Evolutionary conservation across 2,888 invertebrate genomes (phyloP).

Genomic region (Homarus gammarus): DNA sequence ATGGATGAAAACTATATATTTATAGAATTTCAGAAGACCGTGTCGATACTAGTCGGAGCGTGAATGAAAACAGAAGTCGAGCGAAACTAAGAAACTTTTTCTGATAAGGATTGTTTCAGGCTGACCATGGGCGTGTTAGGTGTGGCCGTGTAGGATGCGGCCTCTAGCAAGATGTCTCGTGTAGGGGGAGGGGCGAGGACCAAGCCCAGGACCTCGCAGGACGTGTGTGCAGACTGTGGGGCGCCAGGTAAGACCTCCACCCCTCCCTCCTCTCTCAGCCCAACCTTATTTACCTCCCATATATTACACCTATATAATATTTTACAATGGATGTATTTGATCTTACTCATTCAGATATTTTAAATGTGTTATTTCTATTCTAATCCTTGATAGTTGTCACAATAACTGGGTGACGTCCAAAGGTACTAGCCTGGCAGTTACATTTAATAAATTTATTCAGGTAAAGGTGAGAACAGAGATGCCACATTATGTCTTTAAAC

Average conservation of each 20-base stretch:
- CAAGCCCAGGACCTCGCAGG: slow-evolving; percentile 71
- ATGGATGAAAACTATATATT: not conserved
- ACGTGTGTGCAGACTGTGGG: slow-evolving; percentile 74
- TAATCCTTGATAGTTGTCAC: no score
- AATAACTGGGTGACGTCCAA: no score
- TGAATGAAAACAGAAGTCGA: slow-evolving; percentile 1
- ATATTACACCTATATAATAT: not conserved
- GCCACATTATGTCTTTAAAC: no score
- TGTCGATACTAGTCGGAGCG: not conserved
- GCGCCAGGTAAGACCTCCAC: slow-evolving; percentile 56
- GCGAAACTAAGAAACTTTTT: not conserved
- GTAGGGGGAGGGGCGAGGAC: slow-evolving; percentile 71
- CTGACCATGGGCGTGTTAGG: not conserved
- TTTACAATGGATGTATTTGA: not conserved
- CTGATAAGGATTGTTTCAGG: not conserved
- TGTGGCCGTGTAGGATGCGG: slow-evolving; percentile 48
- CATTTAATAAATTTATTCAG: no score
- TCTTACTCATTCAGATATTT: not conserved
- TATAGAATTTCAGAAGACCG: not conserved
- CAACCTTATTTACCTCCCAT: not conserved
- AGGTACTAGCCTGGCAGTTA: no score
- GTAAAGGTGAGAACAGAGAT: no score
- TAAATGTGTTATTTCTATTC: no score
- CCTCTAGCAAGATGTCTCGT: slow-evolving; percentile 68
- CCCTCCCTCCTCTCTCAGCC: not conserved